These are phyloP conservation scores for Formica exsecta DNA, from an alignment of 1,140 invertebrate genomes.

Conservation along the genomic window DNA sequence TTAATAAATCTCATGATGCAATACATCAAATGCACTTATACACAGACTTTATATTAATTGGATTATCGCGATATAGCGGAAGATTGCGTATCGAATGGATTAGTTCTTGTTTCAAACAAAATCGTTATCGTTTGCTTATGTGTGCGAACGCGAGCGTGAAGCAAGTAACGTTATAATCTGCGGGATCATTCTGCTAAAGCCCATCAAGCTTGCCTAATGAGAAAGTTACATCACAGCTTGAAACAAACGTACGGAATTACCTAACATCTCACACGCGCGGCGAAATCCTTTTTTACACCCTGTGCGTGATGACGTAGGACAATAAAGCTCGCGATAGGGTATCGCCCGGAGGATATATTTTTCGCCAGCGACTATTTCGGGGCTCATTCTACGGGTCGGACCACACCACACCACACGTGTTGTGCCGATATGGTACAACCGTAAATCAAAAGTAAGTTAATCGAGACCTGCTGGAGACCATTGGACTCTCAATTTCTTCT, in stretches of 20 bases:
- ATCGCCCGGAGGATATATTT: conserved; percentile 70
- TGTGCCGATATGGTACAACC: conserved; percentile 50
- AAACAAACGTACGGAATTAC: not conserved
- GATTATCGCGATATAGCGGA: not conserved
- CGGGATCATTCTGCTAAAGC: not conserved
- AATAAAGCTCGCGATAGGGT: conserved; percentile 64
- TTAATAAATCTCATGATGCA: not conserved
- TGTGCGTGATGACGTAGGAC: conserved; percentile 28
- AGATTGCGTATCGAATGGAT: not conserved
- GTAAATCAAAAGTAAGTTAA: conserved; percentile 64
- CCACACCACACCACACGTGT: conserved; percentile 16
- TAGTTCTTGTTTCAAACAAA: not conserved
- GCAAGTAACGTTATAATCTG: not conserved
- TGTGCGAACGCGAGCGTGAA: not conserved
- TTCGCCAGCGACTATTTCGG: conserved; percentile 70
- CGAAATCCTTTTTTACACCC: conserved; percentile 31
- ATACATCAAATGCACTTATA: not conserved
- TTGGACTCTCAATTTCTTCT: conserved; percentile 37
- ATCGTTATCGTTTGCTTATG: not conserved
- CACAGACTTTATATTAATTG: not conserved
- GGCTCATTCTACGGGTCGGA: conserved; percentile 67
- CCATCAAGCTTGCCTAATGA: not conserved
- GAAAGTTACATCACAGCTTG: not conserved
- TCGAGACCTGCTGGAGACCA: conserved; percentile 20
- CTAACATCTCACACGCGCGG: not conserved